Evolutionary conservation across 2,797 vertebrate genomes (phyloP).

Genomic region (Decapterus maruadsi): DNA sequence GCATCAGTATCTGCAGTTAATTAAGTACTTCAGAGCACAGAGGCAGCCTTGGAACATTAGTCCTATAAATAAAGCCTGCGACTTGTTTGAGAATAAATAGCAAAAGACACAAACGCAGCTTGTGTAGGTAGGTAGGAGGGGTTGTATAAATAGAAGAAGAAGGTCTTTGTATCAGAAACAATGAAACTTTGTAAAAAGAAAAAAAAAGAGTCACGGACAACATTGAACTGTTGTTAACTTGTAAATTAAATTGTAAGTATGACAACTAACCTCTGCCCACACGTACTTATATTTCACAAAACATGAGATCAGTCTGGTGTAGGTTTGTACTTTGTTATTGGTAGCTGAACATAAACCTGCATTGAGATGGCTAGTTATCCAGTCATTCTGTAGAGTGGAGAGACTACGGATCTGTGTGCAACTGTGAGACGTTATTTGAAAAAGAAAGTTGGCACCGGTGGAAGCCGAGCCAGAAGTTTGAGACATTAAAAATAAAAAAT

Average conservation of each 20-base stretch:
- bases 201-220: not conserved
- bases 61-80: conserved; percentile 31
- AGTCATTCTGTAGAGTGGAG: not conserved
- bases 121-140: not conserved
- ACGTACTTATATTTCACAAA: not conserved
- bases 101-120: not conserved
- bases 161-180: conserved; percentile 25
- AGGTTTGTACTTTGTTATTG: not conserved
- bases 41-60: conserved; percentile 3
- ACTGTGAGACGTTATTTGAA: no score
- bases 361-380: not conserved
- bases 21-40: not conserved
- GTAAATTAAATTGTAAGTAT: no score
- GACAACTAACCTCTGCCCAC: not conserved
- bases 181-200: not conserved
- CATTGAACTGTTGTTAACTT: not conserved
- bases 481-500: not conserved
- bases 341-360: not conserved
- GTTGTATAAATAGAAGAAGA: conserved; percentile 14
- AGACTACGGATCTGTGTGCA: not conserved
- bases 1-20: not conserved
- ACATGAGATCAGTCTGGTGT: not conserved
- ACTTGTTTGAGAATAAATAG: not conserved
- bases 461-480: not conserved
- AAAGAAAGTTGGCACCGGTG: not conserved